Percentiles rank a stretch among this genome's conserved stretches.
These are phyloP conservation scores for Gouania willdenowi DNA, from an alignment of 2,797 vertebrate species.

Conservation along the genomic window DNA sequence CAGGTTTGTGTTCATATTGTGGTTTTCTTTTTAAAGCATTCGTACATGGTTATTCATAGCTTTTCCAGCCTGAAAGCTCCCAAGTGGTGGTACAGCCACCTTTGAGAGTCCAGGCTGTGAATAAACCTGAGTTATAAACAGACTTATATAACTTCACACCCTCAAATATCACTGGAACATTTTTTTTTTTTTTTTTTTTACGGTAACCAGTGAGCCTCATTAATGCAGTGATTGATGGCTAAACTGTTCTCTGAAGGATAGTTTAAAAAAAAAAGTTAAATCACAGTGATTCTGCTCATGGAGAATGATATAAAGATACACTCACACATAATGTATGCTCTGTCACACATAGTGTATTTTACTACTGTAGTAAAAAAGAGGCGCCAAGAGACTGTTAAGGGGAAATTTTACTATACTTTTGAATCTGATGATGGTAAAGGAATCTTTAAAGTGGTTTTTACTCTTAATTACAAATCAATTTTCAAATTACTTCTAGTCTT, in stretches of 20 bases:
- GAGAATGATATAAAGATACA: constrained; percentile 4
- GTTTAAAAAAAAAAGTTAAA: constrained; percentile 3
- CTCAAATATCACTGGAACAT: constrained; percentile 44
- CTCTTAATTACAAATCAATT: no score
- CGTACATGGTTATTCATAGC: constrained; percentile 55
- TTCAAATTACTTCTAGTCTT: no score
- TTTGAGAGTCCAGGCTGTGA: constrained; percentile 38
- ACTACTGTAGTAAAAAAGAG: neutral
- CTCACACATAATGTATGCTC: constrained; percentile 2
- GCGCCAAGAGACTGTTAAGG: neutral
- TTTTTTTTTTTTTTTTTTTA: constrained; percentile 34
- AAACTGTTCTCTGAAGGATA: constrained; percentile 23
- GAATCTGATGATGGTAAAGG: no score
- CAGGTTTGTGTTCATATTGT: constrained; percentile 45
- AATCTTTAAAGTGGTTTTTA: no score
- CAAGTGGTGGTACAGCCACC: constrained; percentile 40
- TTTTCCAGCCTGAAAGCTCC: constrained; percentile 53
- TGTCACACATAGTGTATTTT: constrained; percentile 1
- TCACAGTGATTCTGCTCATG: constrained; percentile 2
- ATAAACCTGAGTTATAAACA: constrained; percentile 58
- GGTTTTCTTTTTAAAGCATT: constrained; percentile 49
- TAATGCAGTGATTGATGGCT: constrained; percentile 40
- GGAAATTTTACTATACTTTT: no score
- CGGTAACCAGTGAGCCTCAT: constrained; percentile 35
- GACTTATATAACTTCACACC: constrained; percentile 61